Percentiles rank a stretch among this genome's conserved stretches.
phyloP scores from a whole-genome alignment of 2,113 vertebrate genomes.

The Oryzias woworae region DNA sequence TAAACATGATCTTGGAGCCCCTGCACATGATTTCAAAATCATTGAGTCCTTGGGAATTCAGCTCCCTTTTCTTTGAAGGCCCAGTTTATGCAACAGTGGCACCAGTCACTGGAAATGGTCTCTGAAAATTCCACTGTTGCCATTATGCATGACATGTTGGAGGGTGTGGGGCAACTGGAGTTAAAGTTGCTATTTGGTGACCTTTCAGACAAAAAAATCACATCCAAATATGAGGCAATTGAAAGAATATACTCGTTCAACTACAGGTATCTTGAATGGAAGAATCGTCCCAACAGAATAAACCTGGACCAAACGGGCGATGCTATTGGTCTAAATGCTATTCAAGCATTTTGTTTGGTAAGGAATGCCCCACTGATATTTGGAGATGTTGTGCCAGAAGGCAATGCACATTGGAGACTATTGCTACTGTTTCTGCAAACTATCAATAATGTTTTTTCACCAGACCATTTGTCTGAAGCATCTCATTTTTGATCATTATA shows the following conservation, averaged over 20 bases:
- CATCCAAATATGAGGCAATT: neutral
- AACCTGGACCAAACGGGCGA: neutral
- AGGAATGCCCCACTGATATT: neutral
- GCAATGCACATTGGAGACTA: neutral
- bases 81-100: neutral
- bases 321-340: conserved; percentile 1
- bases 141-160: neutral
- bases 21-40: conserved; percentile 5
- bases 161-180: no score
- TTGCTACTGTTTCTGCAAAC: conserved; percentile 4
- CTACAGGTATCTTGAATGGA: neutral
- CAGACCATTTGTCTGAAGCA: conserved; percentile 1
- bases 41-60: neutral
- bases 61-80: neutral
- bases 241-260: neutral
- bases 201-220: neutral
- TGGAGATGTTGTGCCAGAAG: conserved; percentile 1
- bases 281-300: neutral
- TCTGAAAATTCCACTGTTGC: neutral
- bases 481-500: no score
- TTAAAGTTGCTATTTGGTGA: neutral
- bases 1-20: neutral
- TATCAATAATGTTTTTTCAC: neutral
- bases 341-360: conserved; percentile 2
- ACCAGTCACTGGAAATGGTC: conserved; percentile 7